Base-by-base conservation (phyloP, 2,888 invertebrate genomes). In the Dyspetes luteomarginatus region DNA sequence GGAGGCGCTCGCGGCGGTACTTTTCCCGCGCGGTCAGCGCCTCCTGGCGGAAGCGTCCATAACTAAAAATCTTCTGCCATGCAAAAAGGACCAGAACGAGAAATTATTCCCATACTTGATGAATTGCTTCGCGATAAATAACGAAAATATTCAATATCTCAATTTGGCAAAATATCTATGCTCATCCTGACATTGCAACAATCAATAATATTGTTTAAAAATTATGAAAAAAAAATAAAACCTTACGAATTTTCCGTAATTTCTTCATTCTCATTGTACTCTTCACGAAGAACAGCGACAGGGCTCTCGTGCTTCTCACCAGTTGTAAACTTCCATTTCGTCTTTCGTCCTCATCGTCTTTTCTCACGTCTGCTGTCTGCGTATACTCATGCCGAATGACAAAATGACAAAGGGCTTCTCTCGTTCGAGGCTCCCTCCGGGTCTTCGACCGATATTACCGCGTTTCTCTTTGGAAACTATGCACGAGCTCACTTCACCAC, bases 381-480 rank as follows among this genome's bases (percentile, higher is more conserved):
- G 43, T 84, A 82, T 84, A 85, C 86, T 87, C 86, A 85, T 85
- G 86, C 85, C 85, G 84, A 86, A 89, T 90, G 91, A 91, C 90
- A 90, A 91, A 91, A 91, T 91, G 90, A 91, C 91, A 91, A 91
- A 85, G 89, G 88, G 90, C 88, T 56, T 60, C 76, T 52, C 56
- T 30, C 62, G 69, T 62, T 55, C 24, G 87, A 89, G 88, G 89
- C 87, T 89, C 90, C 88, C 85, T 86, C 80, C 89, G 90, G 60
- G 71, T 71, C 78, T 56, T 87, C 86, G 86, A 55, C 89, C 90
- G 90, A 90, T 91, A 91, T 91, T 91, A 90, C 91, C 90, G 71
- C 76, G 67, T 90, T 91, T 89, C 89, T 89, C 89, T 89, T 89
- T 87, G 84, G 88, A 87, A 91, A 91, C 90, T 90, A 91, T 90